Evolutionary conservation across 2,113 vertebrate genomes (phyloP).

Genomic region (Corvus cornix): DNA sequence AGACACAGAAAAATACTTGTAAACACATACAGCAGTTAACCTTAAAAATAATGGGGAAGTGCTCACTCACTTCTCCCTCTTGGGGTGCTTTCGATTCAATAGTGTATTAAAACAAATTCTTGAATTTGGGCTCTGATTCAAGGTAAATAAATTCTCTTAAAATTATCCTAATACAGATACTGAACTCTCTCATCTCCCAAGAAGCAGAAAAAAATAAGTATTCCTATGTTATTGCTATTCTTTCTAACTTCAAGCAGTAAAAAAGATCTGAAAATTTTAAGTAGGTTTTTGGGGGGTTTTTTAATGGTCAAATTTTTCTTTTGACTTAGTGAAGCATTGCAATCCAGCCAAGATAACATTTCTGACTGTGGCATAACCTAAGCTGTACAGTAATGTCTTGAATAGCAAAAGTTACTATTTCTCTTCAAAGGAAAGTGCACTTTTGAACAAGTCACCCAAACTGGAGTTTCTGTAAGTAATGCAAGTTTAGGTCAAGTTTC

Average conservation of each 20-base stretch:
- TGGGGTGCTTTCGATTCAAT: background rate
- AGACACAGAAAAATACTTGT: background rate
- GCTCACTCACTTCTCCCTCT: background rate
- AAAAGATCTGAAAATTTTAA: background rate
- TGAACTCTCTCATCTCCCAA: background rate
- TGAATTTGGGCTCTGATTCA: background rate
- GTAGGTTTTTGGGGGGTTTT: background rate
- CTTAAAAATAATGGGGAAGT: background rate
- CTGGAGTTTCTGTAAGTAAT: background rate
- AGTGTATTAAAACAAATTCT: background rate
- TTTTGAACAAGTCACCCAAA: background rate
- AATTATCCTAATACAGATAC: background rate
- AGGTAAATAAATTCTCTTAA: background rate
- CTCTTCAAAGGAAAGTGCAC: background rate
- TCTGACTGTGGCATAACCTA: background rate
- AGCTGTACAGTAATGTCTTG: background rate
- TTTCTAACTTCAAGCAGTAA: background rate
- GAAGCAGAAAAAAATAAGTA: background rate
- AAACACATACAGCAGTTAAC: background rate
- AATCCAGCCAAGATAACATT: background rate
- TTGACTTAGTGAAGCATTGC: background rate
- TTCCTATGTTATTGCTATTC: background rate
- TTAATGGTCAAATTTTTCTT: background rate
- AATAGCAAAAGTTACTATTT: background rate
- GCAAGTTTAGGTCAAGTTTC: background rate